Conservation (phyloP, 2,113 vertebrate species). For the Antigone vipio region DNA sequence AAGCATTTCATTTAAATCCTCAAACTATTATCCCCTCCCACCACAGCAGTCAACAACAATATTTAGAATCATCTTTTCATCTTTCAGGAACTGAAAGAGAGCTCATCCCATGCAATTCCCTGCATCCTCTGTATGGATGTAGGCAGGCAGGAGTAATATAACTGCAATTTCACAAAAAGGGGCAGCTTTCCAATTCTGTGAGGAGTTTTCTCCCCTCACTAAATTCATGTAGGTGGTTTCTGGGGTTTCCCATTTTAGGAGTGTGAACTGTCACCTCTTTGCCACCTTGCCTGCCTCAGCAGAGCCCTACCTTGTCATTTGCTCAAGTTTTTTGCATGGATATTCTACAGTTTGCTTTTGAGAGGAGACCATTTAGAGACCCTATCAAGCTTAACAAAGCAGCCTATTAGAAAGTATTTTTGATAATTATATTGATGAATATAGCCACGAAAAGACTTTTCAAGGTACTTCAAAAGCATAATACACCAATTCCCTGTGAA, state of each 20-base stretch:
- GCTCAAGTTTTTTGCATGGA: background rate
- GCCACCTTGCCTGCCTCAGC: background rate
- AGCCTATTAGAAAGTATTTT: background rate
- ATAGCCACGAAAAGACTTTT: background rate
- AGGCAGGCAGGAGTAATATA: background rate
- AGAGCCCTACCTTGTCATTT: background rate
- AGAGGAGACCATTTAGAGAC: background rate
- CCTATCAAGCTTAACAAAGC: background rate
- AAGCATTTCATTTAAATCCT: background rate
- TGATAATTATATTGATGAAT: background rate
- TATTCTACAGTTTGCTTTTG: background rate
- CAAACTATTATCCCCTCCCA: background rate
- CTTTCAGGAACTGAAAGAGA: background rate
- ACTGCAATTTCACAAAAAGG: background rate
- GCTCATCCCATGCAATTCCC: background rate
- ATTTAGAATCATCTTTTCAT: background rate
- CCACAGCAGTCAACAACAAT: background rate
- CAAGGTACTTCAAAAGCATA: background rate
- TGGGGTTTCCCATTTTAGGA: background rate
- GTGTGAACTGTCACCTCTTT: background rate
- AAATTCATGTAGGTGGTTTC: background rate
- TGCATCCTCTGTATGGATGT: background rate
- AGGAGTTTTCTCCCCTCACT: accelerated
- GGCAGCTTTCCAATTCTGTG: background rate
- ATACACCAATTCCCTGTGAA: background rate